Percentiles rank a stretch among this genome's conserved stretches.
phyloP scores from a whole-genome alignment of 2,797 vertebrate genomes.

The Hyperoplus lanceolatus region DNA sequence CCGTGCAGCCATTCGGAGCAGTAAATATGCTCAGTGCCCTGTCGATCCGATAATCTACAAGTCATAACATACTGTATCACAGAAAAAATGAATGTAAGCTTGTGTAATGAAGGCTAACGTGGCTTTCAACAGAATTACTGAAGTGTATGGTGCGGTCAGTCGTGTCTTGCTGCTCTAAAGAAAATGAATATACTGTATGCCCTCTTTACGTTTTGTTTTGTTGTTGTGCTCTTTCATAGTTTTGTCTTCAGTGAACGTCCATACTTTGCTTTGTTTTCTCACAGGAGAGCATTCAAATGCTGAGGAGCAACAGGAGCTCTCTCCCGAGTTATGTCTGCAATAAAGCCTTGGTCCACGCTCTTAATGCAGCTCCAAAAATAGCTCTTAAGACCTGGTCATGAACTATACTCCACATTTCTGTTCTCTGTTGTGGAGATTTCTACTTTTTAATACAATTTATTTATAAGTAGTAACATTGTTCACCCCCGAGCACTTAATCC shows the following conservation, averaged over 20 bases:
- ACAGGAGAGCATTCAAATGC: background rate
- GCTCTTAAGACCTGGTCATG: background rate
- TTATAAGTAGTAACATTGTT: conserved; percentile 1
- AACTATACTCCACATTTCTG: background rate
- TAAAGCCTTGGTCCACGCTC: background rate
- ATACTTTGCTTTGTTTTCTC: conserved; percentile 7
- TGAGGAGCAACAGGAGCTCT: background rate
- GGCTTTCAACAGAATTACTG: no score
- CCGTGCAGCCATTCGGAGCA: conserved; percentile 35
- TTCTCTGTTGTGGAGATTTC: background rate
- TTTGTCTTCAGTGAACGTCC: background rate
- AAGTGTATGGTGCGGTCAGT: no score
- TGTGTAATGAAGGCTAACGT: background rate
- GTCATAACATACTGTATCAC: conserved; percentile 19
- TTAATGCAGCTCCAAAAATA: background rate
- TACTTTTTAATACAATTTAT: background rate
- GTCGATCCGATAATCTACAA: conserved; percentile 28
- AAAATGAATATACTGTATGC: no score
- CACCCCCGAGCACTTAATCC: background rate
- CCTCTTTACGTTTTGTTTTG: no score
- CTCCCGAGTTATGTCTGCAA: background rate
- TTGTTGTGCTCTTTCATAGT: background rate
- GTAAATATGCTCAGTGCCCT: conserved; percentile 35
- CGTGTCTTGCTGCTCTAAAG: no score
- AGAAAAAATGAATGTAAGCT: background rate